These are phyloP conservation scores for Acrobasis repandana DNA, from an alignment of 2,888 invertebrate genomes.

Conservation along the genomic window DNA sequence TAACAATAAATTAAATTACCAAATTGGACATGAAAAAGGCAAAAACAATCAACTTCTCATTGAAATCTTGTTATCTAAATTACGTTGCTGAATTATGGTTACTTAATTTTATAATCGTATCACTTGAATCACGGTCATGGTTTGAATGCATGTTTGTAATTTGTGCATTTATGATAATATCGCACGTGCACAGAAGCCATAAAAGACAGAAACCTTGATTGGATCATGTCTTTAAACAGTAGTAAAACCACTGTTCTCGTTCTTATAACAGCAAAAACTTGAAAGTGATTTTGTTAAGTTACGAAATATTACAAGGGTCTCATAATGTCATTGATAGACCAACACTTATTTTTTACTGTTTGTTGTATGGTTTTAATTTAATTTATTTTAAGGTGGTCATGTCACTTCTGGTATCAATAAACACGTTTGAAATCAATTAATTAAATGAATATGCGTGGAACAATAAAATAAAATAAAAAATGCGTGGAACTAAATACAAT, in stretches of 20 bases:
- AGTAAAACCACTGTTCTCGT: conserved; percentile 25
- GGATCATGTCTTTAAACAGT: conserved; percentile 6
- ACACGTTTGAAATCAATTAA: conserved; percentile 13
- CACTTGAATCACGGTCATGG: not conserved
- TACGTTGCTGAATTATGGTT: not conserved
- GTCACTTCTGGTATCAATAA: not conserved
- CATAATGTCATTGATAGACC: conserved; percentile 44
- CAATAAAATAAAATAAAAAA: not conserved
- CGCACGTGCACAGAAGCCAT: not conserved
- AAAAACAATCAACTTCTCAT: no score
- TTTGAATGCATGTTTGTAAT: not conserved
- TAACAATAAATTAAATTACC: no score
- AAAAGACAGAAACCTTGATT: conserved; percentile 11
- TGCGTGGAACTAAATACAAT: not conserved
- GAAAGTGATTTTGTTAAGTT: conserved; percentile 54
- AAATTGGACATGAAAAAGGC: no score
- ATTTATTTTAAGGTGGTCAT: conserved; percentile 6
- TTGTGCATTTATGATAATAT: conserved; percentile 1
- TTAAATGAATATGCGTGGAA: no score
- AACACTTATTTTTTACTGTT: conserved; percentile 22
- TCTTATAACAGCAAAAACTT: conserved; percentile 41
- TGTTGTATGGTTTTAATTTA: not conserved
- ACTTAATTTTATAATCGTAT: not conserved
- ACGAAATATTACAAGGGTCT: conserved; percentile 67
- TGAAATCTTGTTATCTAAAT: no score